Conservation (phyloP, 2,888 invertebrate genomes). For the Drosophila mulleri region DNA sequence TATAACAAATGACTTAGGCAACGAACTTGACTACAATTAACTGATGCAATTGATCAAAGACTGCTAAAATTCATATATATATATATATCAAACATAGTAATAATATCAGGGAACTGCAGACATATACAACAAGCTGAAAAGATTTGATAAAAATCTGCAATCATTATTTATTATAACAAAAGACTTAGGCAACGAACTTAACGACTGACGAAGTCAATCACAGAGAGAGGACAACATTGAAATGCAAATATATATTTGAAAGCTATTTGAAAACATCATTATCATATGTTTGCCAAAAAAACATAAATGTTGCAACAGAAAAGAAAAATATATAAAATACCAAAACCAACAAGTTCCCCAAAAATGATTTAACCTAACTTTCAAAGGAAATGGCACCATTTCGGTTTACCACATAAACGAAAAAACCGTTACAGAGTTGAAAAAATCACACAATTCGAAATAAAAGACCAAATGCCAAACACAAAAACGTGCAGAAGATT, state of each 20-base stretch:
- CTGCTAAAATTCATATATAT: too few species aligned
- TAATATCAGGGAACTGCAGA: not conserved
- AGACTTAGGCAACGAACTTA: not conserved
- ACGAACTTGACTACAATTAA: not conserved
- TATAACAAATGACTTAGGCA: slow-evolving; percentile 5
- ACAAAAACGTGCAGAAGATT: slow-evolving; percentile 54
- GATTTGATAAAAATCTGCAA: not conserved
- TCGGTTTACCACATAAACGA: slow-evolving; percentile 50
- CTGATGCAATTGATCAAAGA: slow-evolving; percentile 1
- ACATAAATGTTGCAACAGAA: slow-evolving; percentile 23
- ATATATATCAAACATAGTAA: not conserved
- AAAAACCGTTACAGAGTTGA: slow-evolving; percentile 41
- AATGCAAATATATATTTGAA: not conserved
- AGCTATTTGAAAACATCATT: not conserved
- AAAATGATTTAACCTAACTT: slow-evolving; percentile 57
- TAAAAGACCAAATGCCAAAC: slow-evolving; percentile 53
- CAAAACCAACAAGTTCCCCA: slow-evolving; percentile 4
- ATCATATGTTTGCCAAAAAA: slow-evolving; percentile 1
- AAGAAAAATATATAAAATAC: not conserved
- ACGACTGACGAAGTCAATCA: not conserved
- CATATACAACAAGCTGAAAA: not conserved
- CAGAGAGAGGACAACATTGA: not conserved
- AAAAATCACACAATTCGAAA: slow-evolving; percentile 40
- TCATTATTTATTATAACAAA: not conserved
- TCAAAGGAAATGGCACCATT: slow-evolving; percentile 71